Conservation (phyloP, 2,797 vertebrate species). For the Lates japonicus region DNA sequence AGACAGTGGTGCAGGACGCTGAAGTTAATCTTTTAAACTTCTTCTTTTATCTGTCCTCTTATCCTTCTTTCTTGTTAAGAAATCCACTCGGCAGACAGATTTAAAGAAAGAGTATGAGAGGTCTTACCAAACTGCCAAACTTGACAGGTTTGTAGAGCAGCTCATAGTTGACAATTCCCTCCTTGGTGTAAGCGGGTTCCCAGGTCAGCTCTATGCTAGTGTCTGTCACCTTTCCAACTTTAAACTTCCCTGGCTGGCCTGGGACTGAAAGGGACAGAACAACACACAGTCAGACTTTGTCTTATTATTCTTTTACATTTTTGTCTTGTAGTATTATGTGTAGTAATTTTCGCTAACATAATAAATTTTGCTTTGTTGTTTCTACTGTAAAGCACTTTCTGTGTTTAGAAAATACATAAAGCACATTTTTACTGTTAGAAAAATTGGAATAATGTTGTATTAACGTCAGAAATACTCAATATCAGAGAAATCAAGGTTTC, state of each 20-base stretch:
- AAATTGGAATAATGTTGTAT: not conserved
- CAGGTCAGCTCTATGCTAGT: slow-evolving; percentile 94
- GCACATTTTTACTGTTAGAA: not conserved
- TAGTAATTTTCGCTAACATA: too few species aligned
- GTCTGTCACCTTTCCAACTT: slow-evolving; percentile 93
- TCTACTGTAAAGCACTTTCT: not conserved
- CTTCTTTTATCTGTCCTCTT: slow-evolving; percentile 44
- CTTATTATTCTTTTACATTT: not conserved
- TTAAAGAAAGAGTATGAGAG: slow-evolving; percentile 20
- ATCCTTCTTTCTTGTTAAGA: slow-evolving; percentile 37
- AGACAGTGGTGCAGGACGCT: slow-evolving; percentile 34
- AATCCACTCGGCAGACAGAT: slow-evolving; percentile 36
- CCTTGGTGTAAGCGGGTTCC: slow-evolving; percentile 93
- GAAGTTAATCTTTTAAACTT: slow-evolving; percentile 60
- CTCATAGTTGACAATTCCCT: slow-evolving; percentile 95
- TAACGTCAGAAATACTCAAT: slow-evolving; percentile 4
- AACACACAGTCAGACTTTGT: slow-evolving; percentile 10
- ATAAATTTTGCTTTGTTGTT: not conserved
- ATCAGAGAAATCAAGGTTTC: not conserved
- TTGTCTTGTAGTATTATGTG: not conserved
- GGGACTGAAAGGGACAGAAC: slow-evolving; percentile 86
- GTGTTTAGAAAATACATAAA: not conserved
- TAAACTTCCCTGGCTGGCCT: slow-evolving; percentile 96
- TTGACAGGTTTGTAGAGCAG: slow-evolving; percentile 94
- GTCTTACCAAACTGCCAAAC: slow-evolving; percentile 90